Percentiles rank a stretch among this genome's conserved stretches.
Evolutionary conservation across 2,797 vertebrate genomes (phyloP).

Genomic region (Periophthalmus magnuspinnatus): DNA sequence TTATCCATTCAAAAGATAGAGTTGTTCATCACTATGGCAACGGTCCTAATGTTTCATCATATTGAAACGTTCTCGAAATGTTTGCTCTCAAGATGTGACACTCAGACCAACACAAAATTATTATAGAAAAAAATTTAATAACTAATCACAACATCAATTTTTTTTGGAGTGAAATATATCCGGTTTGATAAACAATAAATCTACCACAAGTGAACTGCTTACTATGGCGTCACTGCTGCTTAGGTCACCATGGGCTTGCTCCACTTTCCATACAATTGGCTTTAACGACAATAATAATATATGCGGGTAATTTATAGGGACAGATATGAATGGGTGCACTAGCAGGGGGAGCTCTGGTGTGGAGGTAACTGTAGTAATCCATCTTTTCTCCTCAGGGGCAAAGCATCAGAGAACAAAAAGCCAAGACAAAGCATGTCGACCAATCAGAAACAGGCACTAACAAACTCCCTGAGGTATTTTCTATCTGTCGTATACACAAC

Average conservation of each 20-base stretch:
- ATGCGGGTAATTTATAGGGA: constrained; percentile 12
- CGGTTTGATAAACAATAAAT: background rate
- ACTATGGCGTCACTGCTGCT: background rate
- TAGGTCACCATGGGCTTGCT: background rate
- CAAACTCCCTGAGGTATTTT: constrained; percentile 43
- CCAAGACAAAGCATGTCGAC: constrained; percentile 14
- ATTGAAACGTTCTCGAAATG: too few relatives aligned
- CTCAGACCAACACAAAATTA: too few relatives aligned
- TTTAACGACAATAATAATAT: background rate
- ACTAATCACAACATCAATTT: too few relatives aligned
- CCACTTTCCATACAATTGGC: constrained; percentile 3
- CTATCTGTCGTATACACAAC: constrained; percentile 24
- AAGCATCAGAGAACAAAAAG: constrained; percentile 17
- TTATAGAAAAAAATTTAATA: too few relatives aligned
- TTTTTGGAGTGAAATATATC: too few relatives aligned
- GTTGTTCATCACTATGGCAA: too few relatives aligned
- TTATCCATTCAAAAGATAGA: too few relatives aligned
- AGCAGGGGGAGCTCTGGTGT: constrained; percentile 13
- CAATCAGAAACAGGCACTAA: constrained; percentile 43
- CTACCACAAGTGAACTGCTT: background rate
- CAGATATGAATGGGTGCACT: constrained; percentile 22
- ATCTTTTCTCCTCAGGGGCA: constrained; percentile 40
- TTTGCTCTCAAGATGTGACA: too few relatives aligned
- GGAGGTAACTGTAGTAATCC: constrained; percentile 16
- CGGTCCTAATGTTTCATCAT: too few relatives aligned